A percentile compares a stretch with the other conserved stretches of the same genome.
phyloP scores from a whole-genome alignment of 2,888 invertebrate genomes.

The Melanargia galathea region DNA sequence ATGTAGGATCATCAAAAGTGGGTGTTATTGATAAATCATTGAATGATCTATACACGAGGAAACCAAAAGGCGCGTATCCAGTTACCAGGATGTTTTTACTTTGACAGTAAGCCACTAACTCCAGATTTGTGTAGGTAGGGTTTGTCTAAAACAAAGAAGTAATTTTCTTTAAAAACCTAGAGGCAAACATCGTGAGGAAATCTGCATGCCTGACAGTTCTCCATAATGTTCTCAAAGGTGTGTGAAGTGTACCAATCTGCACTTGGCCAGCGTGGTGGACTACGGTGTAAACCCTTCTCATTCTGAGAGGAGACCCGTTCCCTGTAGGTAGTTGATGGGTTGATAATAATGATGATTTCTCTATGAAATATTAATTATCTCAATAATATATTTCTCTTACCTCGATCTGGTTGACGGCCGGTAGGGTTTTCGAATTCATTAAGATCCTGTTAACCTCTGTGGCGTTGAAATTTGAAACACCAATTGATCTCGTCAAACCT shows the following conservation, averaged over 20 bases:
- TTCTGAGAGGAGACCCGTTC: too few species aligned
- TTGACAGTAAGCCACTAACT: conserved; percentile 27
- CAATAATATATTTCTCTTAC: conserved; percentile 44
- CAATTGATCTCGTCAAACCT: conserved; percentile 86
- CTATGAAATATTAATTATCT: too few species aligned
- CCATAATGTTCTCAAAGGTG: too few species aligned
- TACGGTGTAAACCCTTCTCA: too few species aligned
- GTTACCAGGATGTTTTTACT: conserved; percentile 15
- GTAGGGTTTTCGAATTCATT: conserved; percentile 76
- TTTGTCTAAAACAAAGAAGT: conserved; percentile 20
- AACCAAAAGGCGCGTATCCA: conserved; percentile 24
- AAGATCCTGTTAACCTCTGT: conserved; percentile 85
- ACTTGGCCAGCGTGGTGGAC: too few species aligned
- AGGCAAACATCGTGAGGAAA: too few species aligned
- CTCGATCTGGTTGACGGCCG: conserved; percentile 83
- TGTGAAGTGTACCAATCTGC: too few species aligned
- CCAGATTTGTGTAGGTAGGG: conserved; percentile 25
- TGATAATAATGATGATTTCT: too few species aligned
- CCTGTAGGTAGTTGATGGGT: too few species aligned
- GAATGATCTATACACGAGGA: conserved; percentile 15
- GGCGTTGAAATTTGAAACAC: conserved; percentile 89
- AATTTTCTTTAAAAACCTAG: too few species aligned
- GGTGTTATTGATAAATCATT: not conserved
- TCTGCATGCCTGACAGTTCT: too few species aligned
- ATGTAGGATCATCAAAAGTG: conserved; percentile 52